Percentiles rank a stretch among this genome's conserved stretches.
Evolutionary conservation across 2,797 vertebrate species (phyloP).

Genomic region (Myotis findleyi): DNA sequence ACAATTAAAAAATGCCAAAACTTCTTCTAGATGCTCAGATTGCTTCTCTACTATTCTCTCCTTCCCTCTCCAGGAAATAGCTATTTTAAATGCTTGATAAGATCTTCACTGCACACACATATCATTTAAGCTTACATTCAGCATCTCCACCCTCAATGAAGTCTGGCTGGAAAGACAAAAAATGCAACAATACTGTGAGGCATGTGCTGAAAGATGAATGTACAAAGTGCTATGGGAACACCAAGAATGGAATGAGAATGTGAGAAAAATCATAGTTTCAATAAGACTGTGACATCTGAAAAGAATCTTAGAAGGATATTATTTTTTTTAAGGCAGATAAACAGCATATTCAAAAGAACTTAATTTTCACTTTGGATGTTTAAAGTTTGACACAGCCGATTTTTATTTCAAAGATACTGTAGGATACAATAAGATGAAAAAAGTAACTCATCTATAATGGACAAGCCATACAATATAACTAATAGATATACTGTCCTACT

Average conservation of each 20-base stretch:
- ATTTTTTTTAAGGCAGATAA: not conserved
- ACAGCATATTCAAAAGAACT: not conserved
- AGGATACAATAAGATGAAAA: not conserved
- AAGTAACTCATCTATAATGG: not conserved
- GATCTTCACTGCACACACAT: not conserved
- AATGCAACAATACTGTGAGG: not conserved
- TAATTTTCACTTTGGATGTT: not conserved
- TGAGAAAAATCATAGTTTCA: not conserved
- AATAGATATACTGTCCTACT: not conserved
- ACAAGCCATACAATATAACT: not conserved
- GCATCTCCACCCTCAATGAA: not conserved
- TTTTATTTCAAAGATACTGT: slow-evolving; percentile 10
- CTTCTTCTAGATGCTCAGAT: not conserved
- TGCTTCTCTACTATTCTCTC: not conserved
- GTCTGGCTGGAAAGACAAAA: slow-evolving; percentile 4
- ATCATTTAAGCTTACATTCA: not conserved
- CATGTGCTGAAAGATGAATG: not conserved
- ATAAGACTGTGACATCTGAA: not conserved
- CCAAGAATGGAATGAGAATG: not conserved
- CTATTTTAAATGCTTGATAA: not conserved
- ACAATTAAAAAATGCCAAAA: not conserved
- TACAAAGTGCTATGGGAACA: not conserved
- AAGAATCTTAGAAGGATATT: not conserved
- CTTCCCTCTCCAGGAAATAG: not conserved
- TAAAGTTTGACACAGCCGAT: not conserved